Conservation (phyloP, 23 tunicate genomes). For the Pegea sp. region DNA sequence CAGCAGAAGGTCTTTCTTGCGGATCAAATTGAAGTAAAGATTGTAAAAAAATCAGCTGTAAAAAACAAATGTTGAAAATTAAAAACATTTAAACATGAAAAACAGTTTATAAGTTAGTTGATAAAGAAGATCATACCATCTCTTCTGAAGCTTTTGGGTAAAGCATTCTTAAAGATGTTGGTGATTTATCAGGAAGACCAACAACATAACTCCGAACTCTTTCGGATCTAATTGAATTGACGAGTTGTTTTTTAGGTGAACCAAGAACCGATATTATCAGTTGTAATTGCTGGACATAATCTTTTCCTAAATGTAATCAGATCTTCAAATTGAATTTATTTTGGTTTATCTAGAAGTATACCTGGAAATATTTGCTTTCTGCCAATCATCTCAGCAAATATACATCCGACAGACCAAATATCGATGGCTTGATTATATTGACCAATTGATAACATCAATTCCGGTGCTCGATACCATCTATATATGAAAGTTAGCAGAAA, state of each 20-base stretch:
- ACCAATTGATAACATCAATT: conserved; percentile 71
- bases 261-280: conserved; percentile 73
- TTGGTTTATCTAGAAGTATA: background rate
- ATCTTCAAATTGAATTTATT: background rate
- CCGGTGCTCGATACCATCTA: conserved; percentile 99
- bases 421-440: conserved; percentile 79
- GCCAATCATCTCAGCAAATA: conserved; percentile 91
- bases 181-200: conserved; percentile 38
- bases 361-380: conserved; percentile 91
- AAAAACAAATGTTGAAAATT: background rate
- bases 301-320: conserved; percentile 20
- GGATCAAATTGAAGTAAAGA: conserved; percentile 63
- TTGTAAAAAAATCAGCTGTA: background rate
- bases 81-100: background rate
- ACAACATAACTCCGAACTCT: conserved; percentile 39
- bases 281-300: conserved; percentile 76
- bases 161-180: conserved; percentile 30
- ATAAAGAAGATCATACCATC: conserved; percentile 64
- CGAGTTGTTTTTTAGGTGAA: conserved; percentile 41
- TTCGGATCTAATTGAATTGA: conserved; percentile 48
- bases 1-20: conserved; percentile 26
- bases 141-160: conserved; percentile 62
- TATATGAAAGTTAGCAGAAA: too few relatives aligned
- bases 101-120: background rate
- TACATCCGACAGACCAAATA: conserved; percentile 95